phyloP scores from a whole-genome alignment of 2,113 vertebrate species.

The Notiomystis cincta region DNA sequence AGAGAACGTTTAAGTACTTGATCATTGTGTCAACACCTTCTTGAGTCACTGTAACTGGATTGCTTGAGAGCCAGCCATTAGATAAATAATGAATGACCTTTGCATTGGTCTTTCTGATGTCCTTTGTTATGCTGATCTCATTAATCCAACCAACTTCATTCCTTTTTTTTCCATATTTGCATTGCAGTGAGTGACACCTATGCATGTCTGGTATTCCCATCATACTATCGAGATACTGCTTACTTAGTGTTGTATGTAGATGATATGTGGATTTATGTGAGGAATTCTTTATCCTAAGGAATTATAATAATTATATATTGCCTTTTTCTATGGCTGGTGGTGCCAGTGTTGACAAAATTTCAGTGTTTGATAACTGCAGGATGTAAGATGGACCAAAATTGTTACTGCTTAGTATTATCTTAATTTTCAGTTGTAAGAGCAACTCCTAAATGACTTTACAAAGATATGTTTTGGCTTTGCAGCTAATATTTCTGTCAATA shows the following conservation, averaged over 20 bases:
- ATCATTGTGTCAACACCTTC: not conserved
- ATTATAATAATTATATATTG: not conserved
- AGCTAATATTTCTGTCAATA: not conserved
- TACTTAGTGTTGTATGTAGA: not conserved
- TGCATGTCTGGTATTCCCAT: accelerated
- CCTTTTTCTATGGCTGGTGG: not conserved
- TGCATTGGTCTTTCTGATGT: not conserved
- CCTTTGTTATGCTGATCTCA: not conserved
- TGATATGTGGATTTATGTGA: not conserved
- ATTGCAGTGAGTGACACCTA: not conserved
- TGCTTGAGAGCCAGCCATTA: not conserved
- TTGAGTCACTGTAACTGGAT: not conserved
- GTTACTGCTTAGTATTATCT: not conserved
- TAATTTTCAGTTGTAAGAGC: not conserved
- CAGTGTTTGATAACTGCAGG: not conserved
- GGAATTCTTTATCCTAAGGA: not conserved
- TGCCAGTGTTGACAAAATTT: not conserved
- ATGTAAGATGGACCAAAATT: not conserved
- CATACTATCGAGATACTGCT: not conserved
- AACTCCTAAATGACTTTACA: not conserved
- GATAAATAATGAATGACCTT: not conserved
- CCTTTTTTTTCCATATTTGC: not conserved
- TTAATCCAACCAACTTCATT: not conserved
- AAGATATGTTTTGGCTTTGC: not conserved
- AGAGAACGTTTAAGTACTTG: not conserved